phyloP scores from a whole-genome alignment of 2,113 vertebrate genomes.

The Pelecanoides urinatrix region DNA sequence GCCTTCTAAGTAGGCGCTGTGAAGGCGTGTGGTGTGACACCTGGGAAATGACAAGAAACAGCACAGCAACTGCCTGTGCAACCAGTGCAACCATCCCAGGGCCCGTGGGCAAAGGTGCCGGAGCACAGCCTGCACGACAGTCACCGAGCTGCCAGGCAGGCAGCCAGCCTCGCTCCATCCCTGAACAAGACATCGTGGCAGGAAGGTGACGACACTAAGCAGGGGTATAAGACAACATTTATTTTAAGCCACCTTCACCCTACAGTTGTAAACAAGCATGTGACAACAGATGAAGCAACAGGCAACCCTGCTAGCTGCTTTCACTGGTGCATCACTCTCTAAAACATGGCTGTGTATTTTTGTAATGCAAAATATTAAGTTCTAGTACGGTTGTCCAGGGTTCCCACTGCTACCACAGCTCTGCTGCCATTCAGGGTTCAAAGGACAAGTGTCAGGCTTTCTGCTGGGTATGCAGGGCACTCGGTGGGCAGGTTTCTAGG shows the following conservation, averaged over 20 bases:
- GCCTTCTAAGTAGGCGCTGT: background rate
- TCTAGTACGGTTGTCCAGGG: background rate
- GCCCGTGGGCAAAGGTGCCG: rapidly evolving
- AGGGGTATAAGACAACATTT: background rate
- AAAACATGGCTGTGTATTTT: background rate
- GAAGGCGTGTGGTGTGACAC: background rate
- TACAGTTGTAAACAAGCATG: constrained; percentile 28
- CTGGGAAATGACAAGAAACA: background rate
- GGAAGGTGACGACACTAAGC: background rate
- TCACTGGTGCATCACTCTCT: background rate
- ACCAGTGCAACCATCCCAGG: background rate
- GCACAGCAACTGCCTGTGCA: rapidly evolving
- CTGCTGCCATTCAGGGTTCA: background rate
- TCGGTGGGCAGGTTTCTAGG: background rate
- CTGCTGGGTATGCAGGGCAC: background rate
- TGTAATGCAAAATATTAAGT: background rate
- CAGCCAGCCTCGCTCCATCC: background rate
- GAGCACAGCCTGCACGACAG: rapidly evolving
- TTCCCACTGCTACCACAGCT: background rate
- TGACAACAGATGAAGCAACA: constrained; percentile 31
- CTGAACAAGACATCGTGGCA: background rate
- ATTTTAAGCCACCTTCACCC: constrained; percentile 25
- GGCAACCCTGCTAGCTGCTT: background rate
- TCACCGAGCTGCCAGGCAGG: background rate
- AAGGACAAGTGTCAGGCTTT: background rate